phyloP scores from a whole-genome alignment of 2,113 vertebrate genomes.

The Hemibagrus wyckioides region DNA sequence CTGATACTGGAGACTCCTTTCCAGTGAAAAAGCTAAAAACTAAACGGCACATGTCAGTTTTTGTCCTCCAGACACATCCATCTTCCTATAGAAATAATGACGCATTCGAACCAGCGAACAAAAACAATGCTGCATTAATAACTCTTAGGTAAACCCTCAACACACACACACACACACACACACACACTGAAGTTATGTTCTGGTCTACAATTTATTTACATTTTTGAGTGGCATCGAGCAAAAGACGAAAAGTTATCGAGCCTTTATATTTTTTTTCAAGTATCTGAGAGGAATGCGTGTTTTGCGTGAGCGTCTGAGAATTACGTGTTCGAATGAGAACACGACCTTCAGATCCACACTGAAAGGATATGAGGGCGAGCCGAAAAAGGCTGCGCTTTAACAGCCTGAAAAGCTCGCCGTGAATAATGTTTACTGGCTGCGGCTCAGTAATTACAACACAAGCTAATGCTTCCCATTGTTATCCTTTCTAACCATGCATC shows the following conservation, averaged over 20 bases:
- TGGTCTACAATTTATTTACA: neutral
- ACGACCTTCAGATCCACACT: constrained; percentile 42
- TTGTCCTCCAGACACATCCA: neutral
- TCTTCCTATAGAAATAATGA: neutral
- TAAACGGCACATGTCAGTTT: too few species aligned
- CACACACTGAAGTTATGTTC: neutral
- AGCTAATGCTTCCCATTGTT: constrained; percentile 17
- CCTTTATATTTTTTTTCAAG: neutral
- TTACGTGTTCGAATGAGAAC: constrained; percentile 8
- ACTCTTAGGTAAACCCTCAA: neutral
- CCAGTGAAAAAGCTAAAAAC: neutral
- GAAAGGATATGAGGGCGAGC: constrained; percentile 24
- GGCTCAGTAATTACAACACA: constrained; percentile 14
- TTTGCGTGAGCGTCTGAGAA: neutral
- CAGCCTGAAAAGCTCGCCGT: constrained; percentile 28
- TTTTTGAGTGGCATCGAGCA: neutral
- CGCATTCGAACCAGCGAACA: neutral
- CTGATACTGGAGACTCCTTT: neutral
- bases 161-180: neutral
- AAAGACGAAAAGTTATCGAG: neutral
- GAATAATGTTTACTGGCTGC: constrained; percentile 35
- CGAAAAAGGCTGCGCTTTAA: neutral
- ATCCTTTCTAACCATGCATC: constrained; percentile 28
- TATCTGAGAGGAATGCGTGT: neutral
- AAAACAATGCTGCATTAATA: neutral